Evolutionary conservation across 2,888 invertebrate genomes (phyloP).

Genomic region (Rotaria sp.): DNA sequence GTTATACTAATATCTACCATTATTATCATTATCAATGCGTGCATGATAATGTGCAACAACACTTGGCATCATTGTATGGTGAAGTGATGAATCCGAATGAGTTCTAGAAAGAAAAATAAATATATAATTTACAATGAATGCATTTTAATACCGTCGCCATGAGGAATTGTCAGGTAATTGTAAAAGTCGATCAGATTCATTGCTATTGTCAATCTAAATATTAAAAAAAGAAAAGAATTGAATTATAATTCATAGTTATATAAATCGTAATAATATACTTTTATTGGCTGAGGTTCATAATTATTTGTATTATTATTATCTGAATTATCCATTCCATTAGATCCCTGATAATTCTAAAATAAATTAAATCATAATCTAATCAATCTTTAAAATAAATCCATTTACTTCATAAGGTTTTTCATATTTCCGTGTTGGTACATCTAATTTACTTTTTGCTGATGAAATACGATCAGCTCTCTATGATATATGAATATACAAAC

Average conservation of each 20-base stretch:
- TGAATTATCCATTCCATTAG: not conserved
- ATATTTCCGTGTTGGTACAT: not conserved
- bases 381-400: too few species aligned
- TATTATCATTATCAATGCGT: not conserved
- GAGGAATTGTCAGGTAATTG: slow-evolving; percentile 7
- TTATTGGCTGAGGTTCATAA: not conserved
- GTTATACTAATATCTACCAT: not conserved
- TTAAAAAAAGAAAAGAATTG: too few species aligned
- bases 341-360: not conserved
- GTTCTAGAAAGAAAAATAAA: not conserved
- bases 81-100: slow-evolving; percentile 29
- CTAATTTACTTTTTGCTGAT: not conserved
- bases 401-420: not conserved
- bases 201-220: not conserved
- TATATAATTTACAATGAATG: not conserved
- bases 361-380: too few species aligned
- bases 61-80: not conserved
- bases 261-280: not conserved
- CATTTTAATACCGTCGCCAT: not conserved
- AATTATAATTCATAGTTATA: too few species aligned
- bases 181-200: not conserved
- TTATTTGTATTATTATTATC: not conserved
- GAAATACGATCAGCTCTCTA: not conserved
- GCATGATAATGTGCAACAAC: not conserved
- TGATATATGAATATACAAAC: not conserved